Evolutionary conservation across 2,113 vertebrate genomes (phyloP).

Genomic region (Parus major): DNA sequence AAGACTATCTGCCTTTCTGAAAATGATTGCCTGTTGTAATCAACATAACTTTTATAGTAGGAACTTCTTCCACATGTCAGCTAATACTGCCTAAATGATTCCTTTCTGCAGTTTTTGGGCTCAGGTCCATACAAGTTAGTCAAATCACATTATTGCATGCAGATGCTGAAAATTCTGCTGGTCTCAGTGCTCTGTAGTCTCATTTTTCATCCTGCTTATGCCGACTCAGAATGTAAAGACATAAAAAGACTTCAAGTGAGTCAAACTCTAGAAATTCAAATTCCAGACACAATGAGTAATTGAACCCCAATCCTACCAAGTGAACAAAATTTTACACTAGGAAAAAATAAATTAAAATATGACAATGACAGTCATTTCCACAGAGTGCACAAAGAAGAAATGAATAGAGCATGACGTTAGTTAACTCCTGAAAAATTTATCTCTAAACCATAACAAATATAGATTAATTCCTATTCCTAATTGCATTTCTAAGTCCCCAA

Average conservation of each 20-base stretch:
- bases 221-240: background rate
- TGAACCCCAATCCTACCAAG: background rate
- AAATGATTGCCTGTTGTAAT: conserved; percentile 1
- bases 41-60: background rate
- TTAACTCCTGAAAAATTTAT: background rate
- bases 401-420: background rate
- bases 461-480: background rate
- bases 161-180: conserved; percentile 28
- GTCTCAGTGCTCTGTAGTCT: background rate
- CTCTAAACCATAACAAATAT: background rate
- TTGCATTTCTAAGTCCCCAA: background rate
- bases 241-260: background rate
- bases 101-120: background rate
- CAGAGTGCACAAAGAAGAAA: background rate
- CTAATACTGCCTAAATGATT: background rate
- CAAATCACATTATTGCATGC: background rate
- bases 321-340: background rate
- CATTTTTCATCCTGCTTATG: background rate
- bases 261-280: background rate
- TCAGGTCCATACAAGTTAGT: background rate
- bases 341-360: background rate
- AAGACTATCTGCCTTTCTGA: background rate
- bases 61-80: background rate
- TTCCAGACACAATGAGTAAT: background rate
- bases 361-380: background rate